Conservation (phyloP, 2,888 invertebrate genomes). For the Drosophila testacea region DNA sequence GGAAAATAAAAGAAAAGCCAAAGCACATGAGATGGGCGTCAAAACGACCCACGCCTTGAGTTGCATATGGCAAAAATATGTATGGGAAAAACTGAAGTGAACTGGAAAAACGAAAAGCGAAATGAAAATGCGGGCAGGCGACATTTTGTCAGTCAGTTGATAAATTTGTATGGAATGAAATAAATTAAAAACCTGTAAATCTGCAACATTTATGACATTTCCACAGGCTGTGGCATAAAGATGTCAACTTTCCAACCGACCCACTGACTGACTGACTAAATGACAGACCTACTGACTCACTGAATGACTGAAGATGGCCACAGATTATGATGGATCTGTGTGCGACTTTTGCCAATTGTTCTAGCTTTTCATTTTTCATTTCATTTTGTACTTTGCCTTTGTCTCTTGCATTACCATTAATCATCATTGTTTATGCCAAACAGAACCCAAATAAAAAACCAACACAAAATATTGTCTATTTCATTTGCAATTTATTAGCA, state of each 20-base stretch:
- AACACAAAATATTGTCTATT: slow-evolving; percentile 37
- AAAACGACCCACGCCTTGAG: slow-evolving; percentile 43
- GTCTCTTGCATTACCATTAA: slow-evolving; percentile 61
- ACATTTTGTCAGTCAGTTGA: slow-evolving; percentile 58
- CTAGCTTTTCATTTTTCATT: slow-evolving; percentile 11
- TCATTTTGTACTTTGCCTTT: slow-evolving; percentile 38
- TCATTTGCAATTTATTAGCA: slow-evolving; percentile 67
- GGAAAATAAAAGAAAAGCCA: slow-evolving; percentile 17
- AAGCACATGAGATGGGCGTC: slow-evolving; percentile 39
- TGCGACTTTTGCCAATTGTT: slow-evolving; percentile 68
- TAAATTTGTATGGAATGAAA: slow-evolving; percentile 70
- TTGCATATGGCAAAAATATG: slow-evolving; percentile 25
- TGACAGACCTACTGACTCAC: neutral
- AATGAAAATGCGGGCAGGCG: slow-evolving; percentile 26
- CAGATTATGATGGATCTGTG: slow-evolving; percentile 69
- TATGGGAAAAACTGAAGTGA: slow-evolving; percentile 29
- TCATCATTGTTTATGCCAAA: slow-evolving; percentile 61
- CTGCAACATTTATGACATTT: slow-evolving; percentile 53
- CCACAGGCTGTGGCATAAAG: slow-evolving; percentile 55
- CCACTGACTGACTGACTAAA: slow-evolving; percentile 5
- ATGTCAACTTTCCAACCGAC: slow-evolving; percentile 39
- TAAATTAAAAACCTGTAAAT: slow-evolving; percentile 80
- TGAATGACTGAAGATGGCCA: slow-evolving; percentile 22
- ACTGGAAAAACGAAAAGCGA: slow-evolving; percentile 12
- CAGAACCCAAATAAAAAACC: neutral